A percentile compares a stretch with the other conserved stretches of the same genome.
Evolutionary conservation across 2,113 vertebrate species (phyloP).

Genomic region (Aegithalos caudatus): DNA sequence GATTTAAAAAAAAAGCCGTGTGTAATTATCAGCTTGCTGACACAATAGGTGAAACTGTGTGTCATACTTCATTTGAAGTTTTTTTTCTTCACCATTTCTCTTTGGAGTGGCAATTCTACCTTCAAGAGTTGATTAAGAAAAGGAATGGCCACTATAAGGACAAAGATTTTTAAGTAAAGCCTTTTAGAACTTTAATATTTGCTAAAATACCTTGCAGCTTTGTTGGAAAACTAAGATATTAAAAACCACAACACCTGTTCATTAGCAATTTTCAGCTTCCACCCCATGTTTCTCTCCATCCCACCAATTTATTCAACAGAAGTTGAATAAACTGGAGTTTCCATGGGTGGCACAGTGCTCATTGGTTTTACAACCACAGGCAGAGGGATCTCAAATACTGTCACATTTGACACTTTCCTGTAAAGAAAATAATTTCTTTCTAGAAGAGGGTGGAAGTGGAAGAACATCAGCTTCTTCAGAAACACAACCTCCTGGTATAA

Average conservation of each 20-base stretch:
- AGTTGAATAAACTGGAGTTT: neutral
- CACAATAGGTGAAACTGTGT: conserved; percentile 71
- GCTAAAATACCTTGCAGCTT: neutral
- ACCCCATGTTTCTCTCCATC: neutral
- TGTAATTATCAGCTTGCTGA: conserved; percentile 64
- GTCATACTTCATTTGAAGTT: conserved; percentile 55
- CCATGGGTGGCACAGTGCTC: neutral
- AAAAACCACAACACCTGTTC: neutral
- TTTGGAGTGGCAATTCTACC: conserved; percentile 18
- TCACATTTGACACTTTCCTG: neutral
- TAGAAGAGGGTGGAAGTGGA: neutral
- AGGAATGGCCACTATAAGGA: neutral
- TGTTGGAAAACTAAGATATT: neutral
- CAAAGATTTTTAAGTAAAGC: neutral
- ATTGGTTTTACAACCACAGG: neutral
- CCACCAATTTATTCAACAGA: neutral
- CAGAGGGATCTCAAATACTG: neutral
- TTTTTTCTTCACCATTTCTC: conserved; percentile 21
- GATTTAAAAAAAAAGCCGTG: conserved; percentile 47
- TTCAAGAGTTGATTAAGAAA: neutral
- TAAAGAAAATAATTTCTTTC: neutral
- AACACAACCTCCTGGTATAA: neutral
- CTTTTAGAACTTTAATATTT: neutral
- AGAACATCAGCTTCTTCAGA: neutral
- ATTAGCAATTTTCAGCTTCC: neutral